Evolutionary conservation across 2,797 vertebrate species (phyloP), one percentile per base, ranked within the genome.

Genomic region (Erithacus rubecula): DNA sequence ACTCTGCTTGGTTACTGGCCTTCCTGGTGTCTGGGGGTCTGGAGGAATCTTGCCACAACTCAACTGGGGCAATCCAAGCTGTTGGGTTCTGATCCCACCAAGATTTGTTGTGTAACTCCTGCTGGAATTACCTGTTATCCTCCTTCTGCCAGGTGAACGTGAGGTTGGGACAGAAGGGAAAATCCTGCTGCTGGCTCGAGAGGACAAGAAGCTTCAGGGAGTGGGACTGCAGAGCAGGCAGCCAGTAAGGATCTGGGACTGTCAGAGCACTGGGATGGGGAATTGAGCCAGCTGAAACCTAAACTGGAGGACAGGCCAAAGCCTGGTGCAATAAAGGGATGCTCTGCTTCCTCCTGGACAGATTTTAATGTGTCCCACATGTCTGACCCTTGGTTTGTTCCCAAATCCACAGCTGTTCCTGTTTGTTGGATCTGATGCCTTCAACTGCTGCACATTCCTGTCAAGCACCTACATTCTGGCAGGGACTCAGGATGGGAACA

Each of bases 391-490:
- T 78, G 78, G 71, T 41, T 77, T 62, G 37, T 44, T 93, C 75
- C 85, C 64, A 4, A 53, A 18, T 91, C 56, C 69, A 26, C 87
- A 98, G 98, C 88, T 98, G 15, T 98, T 98, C 86, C 96, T 97
- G 27, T 98, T 98, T 4, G 12, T 95, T 4, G 98, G 98, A 46
- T 98, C 98, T 1, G 98, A 98, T 6, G 98, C 98, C 1, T 98
- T 98, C 95, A 98, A 98, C 87, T 98, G 98, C 95, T 98, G 98
- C 77, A 92, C 97, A 0, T 98, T 98, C 96, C 97, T 98, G 76
- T 98, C 98, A 4, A 97, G 97, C 52, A 96, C 97, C 60, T 97
- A 96, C 22, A 22, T 98, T 22, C 94, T 98, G 37, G 98, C 97
- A 29, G 98, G 98, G 29, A 96, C 98, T 51, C 98, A 98, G 58